These are phyloP conservation scores for Choristoneura fumiferana DNA, from an alignment of 1,140 invertebrate genomes.

Conservation along the genomic window DNA sequence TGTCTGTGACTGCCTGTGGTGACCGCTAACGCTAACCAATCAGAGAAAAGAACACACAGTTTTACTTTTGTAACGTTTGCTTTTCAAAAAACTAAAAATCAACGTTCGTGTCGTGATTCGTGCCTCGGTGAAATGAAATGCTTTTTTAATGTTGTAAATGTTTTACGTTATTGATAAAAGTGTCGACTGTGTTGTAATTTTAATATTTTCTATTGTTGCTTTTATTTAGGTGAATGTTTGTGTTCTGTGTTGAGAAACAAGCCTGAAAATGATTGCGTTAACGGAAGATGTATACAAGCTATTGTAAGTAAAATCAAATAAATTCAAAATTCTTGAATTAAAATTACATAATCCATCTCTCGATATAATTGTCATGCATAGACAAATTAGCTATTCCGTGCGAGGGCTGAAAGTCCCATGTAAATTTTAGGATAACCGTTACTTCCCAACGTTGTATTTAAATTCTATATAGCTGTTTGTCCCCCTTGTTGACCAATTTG, in stretches of 20 bases:
- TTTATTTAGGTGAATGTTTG: neutral
- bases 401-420: too few relatives aligned
- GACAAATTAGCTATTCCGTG: too few relatives aligned
- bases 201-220: neutral
- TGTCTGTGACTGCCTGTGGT: too few relatives aligned
- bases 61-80: slow-evolving; percentile 37
- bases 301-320: slow-evolving; percentile 47
- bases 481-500: neutral
- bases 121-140: neutral
- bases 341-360: too few relatives aligned
- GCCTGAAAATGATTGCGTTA: slow-evolving; percentile 46
- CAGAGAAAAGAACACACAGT: slow-evolving; percentile 23
- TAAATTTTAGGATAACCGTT: neutral
- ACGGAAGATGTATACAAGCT: slow-evolving; percentile 50
- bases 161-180: neutral
- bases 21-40: slow-evolving; percentile 25
- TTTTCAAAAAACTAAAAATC: slow-evolving; percentile 29
- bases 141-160: neutral
- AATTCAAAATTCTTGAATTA: too few relatives aligned
- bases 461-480: neutral
- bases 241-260: neutral
- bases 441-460: too few relatives aligned
- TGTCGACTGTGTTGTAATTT: neutral
- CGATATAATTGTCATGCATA: too few relatives aligned
- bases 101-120: slow-evolving; percentile 12